These are phyloP conservation scores for Ridgeia piscesae DNA, from an alignment of 1,140 invertebrate genomes.

Conservation along the genomic window DNA sequence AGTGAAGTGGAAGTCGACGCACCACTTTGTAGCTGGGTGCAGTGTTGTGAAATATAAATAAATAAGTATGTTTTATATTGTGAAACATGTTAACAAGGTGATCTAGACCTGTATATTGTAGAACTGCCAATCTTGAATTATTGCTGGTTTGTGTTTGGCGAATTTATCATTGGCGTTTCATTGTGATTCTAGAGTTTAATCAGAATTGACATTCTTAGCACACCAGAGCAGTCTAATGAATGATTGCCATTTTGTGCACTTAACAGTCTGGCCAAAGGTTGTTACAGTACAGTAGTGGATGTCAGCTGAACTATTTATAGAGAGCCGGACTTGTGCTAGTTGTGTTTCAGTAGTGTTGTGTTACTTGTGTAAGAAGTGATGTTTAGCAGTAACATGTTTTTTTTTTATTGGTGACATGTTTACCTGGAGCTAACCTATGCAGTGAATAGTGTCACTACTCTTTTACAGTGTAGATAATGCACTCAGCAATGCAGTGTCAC, in stretches of 20 bases:
- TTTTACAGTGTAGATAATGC: neutral
- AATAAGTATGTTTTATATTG: too few species aligned
- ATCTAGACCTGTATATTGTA: too few species aligned
- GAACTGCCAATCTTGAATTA: too few species aligned
- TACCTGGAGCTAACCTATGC: neutral
- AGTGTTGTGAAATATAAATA: too few species aligned
- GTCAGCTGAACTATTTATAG: neutral
- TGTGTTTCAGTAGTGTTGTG: neutral
- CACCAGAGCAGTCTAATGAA: neutral
- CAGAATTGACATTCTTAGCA: too few species aligned
- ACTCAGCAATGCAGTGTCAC: neutral
- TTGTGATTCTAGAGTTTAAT: too few species aligned
- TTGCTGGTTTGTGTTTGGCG: too few species aligned
- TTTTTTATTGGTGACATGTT: neutral
- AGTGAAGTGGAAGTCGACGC: too few species aligned
- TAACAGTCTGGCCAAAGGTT: neutral
- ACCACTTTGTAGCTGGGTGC: too few species aligned
- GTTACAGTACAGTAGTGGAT: neutral
- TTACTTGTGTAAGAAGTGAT: neutral
- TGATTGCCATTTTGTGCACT: neutral
- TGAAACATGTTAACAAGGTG: too few species aligned
- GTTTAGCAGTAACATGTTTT: neutral
- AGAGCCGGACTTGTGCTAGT: neutral
- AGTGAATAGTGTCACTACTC: neutral
- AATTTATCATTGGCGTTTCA: too few species aligned